Evolutionary conservation across 2,113 vertebrate species (phyloP).

Genomic region (Cavia aperea): DNA sequence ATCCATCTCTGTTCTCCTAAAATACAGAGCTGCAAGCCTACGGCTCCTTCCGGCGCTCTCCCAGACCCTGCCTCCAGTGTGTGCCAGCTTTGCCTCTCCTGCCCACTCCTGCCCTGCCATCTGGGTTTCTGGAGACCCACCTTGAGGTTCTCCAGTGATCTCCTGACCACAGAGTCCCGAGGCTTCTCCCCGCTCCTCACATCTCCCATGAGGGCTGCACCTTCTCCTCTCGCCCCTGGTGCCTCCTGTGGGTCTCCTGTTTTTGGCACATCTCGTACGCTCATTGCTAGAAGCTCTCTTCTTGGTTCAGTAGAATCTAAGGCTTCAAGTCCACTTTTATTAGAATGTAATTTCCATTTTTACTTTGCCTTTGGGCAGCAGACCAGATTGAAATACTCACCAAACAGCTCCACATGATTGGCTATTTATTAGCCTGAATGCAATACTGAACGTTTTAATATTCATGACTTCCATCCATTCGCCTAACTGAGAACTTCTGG

Average conservation of each 20-base stretch:
- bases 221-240: neutral
- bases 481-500: neutral
- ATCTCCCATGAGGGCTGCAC: neutral
- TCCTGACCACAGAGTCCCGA: neutral
- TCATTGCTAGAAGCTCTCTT: neutral
- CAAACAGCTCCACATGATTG: fast-evolving
- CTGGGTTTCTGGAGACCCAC: neutral
- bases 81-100: neutral
- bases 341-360: neutral
- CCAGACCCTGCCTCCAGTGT: fast-evolving
- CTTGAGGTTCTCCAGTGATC: neutral
- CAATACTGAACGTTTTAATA: neutral
- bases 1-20: neutral
- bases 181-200: too few species aligned
- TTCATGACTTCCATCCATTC: neutral
- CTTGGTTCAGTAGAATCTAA: neutral
- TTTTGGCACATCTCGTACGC: neutral
- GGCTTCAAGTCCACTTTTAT: neutral
- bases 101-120: neutral
- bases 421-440: neutral
- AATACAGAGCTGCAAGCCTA: neutral
- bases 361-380: neutral
- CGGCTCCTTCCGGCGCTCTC: neutral
- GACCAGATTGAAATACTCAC: neutral
- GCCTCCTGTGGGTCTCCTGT: neutral